phyloP scores from a whole-genome alignment of 1,140 invertebrate species.

The Drosophila nebulosa region DNA sequence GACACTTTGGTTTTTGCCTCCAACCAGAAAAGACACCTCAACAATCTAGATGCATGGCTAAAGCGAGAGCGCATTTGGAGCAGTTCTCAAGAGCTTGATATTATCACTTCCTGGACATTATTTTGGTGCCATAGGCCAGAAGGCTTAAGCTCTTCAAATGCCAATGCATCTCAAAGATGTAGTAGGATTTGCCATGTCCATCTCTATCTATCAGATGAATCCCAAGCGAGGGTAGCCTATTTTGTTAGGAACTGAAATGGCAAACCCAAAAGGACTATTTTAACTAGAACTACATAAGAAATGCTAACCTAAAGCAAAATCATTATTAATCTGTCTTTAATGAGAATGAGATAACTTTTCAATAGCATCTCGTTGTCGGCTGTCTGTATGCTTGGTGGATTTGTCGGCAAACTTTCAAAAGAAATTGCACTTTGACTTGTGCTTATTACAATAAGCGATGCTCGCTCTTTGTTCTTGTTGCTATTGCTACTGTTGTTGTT shows the following conservation, averaged over 20 bases:
- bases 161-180: slow-evolving; percentile 50
- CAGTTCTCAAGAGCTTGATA: slow-evolving; percentile 56
- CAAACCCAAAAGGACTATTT: too few species aligned
- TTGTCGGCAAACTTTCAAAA: slow-evolving; percentile 53
- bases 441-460: slow-evolving; percentile 67
- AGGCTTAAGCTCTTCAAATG: slow-evolving; percentile 49
- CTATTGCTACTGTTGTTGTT: slow-evolving; percentile 3
- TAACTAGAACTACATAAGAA: too few species aligned
- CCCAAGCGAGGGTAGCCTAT: background rate
- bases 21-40: background rate
- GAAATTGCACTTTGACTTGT: slow-evolving; percentile 73
- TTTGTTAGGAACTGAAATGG: too few species aligned
- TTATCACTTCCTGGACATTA: slow-evolving; percentile 77
- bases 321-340: too few species aligned
- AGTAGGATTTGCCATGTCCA: slow-evolving; percentile 15
- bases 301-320: too few species aligned
- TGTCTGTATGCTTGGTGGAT: slow-evolving; percentile 17
- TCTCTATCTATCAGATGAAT: slow-evolving; percentile 28
- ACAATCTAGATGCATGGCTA: background rate
- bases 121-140: slow-evolving; percentile 73
- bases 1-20: background rate
- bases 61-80: slow-evolving; percentile 27
- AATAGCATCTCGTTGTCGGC: slow-evolving; percentile 24
- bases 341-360: too few species aligned
- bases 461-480: background rate